phyloP scores from a whole-genome alignment of 92 coral and sea anemone genomes.

The Epizoanthus scotinus region DNA sequence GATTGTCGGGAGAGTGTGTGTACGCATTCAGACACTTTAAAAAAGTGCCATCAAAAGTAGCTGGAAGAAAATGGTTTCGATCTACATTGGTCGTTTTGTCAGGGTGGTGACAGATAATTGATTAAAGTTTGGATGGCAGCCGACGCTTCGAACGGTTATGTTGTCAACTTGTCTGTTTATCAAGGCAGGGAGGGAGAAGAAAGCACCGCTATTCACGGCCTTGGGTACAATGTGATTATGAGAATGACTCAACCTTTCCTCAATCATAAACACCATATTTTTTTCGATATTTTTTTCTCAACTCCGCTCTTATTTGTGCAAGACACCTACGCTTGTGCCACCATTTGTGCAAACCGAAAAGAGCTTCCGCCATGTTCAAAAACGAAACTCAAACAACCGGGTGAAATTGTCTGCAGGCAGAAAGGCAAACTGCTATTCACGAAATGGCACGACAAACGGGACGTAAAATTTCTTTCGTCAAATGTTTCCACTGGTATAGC shows the following conservation, averaged over 20 bases:
- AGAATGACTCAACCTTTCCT: too few relatives aligned
- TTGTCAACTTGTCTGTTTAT: constrained; percentile 59
- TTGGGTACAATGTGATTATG: background rate
- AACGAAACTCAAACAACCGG: constrained; percentile 18
- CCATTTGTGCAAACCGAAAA: background rate
- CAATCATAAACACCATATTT: too few relatives aligned
- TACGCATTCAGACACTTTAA: too few relatives aligned
- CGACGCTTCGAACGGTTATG: constrained; percentile 59
- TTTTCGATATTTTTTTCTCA: background rate
- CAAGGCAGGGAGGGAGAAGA: constrained; percentile 53
- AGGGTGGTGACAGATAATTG: too few relatives aligned
- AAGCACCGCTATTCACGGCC: constrained; percentile 35
- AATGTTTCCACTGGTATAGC: constrained; percentile 31
- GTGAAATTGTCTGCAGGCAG: background rate
- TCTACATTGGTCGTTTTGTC: too few relatives aligned
- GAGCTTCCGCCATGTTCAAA: constrained; percentile 6
- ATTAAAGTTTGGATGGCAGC: constrained; percentile 45
- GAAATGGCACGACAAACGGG: constrained; percentile 36
- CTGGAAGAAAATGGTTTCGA: too few relatives aligned
- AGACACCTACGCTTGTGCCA: too few relatives aligned
- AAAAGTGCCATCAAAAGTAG: too few relatives aligned
- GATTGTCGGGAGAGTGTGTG: too few relatives aligned
- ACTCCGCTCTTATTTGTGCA: background rate
- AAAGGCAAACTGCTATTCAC: background rate
- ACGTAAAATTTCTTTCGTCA: constrained; percentile 36